These are phyloP conservation scores for Aphelinus certus DNA, from an alignment of 1,140 invertebrate species.

Conservation along the genomic window DNA sequence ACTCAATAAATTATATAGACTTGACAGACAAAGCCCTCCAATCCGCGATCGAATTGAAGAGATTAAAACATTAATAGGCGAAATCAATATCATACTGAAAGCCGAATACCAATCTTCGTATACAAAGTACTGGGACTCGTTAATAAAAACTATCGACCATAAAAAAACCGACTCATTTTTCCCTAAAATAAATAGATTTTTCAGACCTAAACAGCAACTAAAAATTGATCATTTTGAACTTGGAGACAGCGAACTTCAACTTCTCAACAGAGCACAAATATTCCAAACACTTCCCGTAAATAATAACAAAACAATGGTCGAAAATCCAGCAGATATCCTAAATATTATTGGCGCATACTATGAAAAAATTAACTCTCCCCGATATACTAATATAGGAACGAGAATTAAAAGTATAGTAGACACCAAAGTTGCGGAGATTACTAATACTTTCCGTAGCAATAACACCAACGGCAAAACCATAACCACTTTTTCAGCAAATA, in stretches of 20 bases:
- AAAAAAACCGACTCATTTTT: neutral
- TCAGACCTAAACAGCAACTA: neutral
- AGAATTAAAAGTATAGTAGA: neutral
- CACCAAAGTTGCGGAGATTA: neutral
- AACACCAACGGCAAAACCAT: neutral
- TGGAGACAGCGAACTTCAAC: no score
- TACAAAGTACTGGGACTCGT: neutral
- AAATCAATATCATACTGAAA: neutral
- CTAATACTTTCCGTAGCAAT: no score
- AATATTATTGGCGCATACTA: conserved; percentile 16
- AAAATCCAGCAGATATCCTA: neutral
- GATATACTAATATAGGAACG: neutral
- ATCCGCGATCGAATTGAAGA: neutral
- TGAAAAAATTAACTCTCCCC: conserved; percentile 8
- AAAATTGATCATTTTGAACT: no score
- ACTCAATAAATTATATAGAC: conserved; percentile 4
- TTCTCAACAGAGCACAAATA: no score
- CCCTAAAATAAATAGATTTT: neutral
- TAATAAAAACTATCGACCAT: neutral
- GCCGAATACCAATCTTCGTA: neutral
- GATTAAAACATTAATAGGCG: neutral
- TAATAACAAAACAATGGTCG: neutral
- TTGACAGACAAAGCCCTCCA: neutral
- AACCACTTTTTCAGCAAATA: neutral
- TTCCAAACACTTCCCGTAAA: neutral